A percentile compares a stretch with the other conserved stretches of the same genome.
Conservation (phyloP, 2,797 vertebrate genomes). For the Spatula versicolor region DNA sequence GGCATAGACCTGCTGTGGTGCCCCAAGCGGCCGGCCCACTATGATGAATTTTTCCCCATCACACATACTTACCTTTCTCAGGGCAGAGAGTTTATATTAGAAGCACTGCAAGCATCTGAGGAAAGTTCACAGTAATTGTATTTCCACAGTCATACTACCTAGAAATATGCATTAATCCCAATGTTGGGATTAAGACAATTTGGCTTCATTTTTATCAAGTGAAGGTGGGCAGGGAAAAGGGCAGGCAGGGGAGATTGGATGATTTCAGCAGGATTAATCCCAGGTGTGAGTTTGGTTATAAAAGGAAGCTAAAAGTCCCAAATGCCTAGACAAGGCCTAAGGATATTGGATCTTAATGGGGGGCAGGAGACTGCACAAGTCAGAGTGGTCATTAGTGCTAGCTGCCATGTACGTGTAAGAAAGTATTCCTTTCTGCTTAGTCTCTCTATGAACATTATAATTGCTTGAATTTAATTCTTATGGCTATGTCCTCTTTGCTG, state of each 20-base stretch:
- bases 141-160: not conserved
- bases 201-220: not conserved
- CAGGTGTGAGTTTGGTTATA: too few species aligned
- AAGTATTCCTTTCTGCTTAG: not conserved
- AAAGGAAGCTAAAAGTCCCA: not conserved
- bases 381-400: not conserved
- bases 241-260: not conserved
- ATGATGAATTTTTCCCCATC: not conserved
- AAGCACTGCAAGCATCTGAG: not conserved
- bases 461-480: not conserved
- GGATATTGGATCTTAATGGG: not conserved
- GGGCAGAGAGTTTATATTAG: not conserved
- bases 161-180: not conserved
- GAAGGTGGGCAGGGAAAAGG: not conserved
- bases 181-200: not conserved
- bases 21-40: too few species aligned
- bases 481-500: not conserved
- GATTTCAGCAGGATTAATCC: not conserved
- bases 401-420: not conserved
- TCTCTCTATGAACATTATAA: not conserved
- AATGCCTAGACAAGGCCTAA: not conserved
- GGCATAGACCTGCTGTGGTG: not conserved
- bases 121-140: not conserved
- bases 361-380: not conserved
- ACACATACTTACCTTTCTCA: not conserved